These are phyloP conservation scores for Channallabes apus DNA, from an alignment of 2,797 vertebrate genomes.

Conservation along the genomic window DNA sequence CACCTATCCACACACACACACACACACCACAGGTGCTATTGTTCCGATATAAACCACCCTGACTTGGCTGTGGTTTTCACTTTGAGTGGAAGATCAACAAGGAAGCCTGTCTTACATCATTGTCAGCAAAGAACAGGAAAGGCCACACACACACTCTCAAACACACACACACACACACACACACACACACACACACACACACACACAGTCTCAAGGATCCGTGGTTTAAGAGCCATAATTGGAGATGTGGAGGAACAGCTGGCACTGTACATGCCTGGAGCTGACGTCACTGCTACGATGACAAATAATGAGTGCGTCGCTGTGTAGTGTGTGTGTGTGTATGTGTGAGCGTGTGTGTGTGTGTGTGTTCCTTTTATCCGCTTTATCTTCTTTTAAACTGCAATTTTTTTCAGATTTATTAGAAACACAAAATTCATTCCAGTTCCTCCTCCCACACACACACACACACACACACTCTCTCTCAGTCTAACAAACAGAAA, in stretches of 20 bases:
- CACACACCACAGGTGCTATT: slow-evolving; percentile 10
- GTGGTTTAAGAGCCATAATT: slow-evolving; percentile 40
- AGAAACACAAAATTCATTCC: slow-evolving; percentile 1
- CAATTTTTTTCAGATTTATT: neutral
- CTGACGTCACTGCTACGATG: slow-evolving; percentile 22
- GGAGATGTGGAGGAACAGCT: slow-evolving; percentile 40
- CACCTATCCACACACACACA: neutral
- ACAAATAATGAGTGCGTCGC: neutral
- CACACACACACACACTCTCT: neutral
- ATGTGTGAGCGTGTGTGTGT: slow-evolving; percentile 19
- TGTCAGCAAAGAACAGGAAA: slow-evolving; percentile 15
- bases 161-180: slow-evolving; percentile 34
- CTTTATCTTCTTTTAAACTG: neutral
- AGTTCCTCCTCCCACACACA: neutral
- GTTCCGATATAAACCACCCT: slow-evolving; percentile 1
- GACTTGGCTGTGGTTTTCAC: slow-evolving; percentile 8
- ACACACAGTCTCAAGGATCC: neutral
- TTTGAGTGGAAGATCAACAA: slow-evolving; percentile 21
- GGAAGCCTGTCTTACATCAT: slow-evolving; percentile 41
- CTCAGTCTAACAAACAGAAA: neutral
- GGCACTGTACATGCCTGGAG: slow-evolving; percentile 20
- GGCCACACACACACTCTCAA: slow-evolving; percentile 8
- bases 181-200: slow-evolving; percentile 36
- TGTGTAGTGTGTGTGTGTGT: slow-evolving; percentile 8
- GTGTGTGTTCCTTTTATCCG: neutral